phyloP scores from a whole-genome alignment of 2,113 vertebrate genomes.

The Pseudolaguvia tuberculata region DNA sequence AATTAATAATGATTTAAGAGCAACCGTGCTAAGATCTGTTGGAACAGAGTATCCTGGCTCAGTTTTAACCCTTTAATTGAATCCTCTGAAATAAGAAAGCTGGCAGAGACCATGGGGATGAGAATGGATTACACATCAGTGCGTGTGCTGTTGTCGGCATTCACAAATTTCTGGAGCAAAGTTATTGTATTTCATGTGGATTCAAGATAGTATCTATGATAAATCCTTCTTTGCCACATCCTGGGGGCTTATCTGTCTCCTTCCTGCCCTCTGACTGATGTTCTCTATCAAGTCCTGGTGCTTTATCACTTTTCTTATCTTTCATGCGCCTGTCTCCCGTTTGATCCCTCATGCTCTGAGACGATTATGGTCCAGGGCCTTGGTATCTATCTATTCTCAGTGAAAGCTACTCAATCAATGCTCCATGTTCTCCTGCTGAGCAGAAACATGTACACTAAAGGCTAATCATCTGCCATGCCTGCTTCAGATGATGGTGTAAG shows the following conservation, averaged over 20 bases:
- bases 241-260: constrained; percentile 20
- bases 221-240: constrained; percentile 16
- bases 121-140: constrained; percentile 21
- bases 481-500: constrained; percentile 18
- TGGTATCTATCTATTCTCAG: background rate
- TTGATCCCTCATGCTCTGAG: background rate
- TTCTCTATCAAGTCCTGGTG: constrained; percentile 7
- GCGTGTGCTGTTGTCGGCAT: constrained; percentile 28
- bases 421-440: background rate
- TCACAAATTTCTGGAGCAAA: constrained; percentile 10
- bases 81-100: constrained; percentile 26
- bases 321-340: constrained; percentile 15
- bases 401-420: constrained; percentile 18
- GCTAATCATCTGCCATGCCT: constrained; percentile 24
- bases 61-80: constrained; percentile 32
- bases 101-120: constrained; percentile 14
- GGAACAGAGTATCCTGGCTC: constrained; percentile 2
- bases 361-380: constrained; percentile 18
- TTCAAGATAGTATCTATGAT: constrained; percentile 26
- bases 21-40: background rate
- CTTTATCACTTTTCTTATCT: background rate
- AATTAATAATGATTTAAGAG: background rate
- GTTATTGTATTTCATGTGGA: constrained; percentile 40
- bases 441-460: constrained; percentile 8
- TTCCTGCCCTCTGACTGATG: constrained; percentile 35